Evolutionary conservation across 2,888 invertebrate genomes (phyloP), one percentile per base, ranked within the genome.

Genomic region (Drosophila neotestacea): DNA sequence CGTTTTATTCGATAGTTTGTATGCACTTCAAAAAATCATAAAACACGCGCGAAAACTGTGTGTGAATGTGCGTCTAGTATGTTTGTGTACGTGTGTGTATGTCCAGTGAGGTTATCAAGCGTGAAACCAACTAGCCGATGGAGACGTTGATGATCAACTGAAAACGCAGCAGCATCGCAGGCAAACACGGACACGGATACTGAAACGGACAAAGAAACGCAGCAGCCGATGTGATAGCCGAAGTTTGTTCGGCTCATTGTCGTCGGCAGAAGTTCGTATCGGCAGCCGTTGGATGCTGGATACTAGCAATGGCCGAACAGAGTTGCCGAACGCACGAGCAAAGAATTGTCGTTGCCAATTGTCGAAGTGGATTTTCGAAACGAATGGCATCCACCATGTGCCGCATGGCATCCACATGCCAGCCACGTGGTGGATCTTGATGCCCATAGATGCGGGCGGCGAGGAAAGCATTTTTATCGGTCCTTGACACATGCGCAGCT

Each of bases 351-450:
- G 88, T 81, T 85, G 90, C 79, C 91, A 78, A 90, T 90, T 80
- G 91, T 90, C 74, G 91, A 88, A 86, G 90, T 91, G 63, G 90
- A 90, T 82, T 85, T 90, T 77, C 78, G 88, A 85, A 77, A 46
- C 65, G 68, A 73, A 81, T 79, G 73, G 59, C 70, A 62, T 91
- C 91, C 91, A 91, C 91, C 91, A 91, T 81, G 91, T 91, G 91
- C 73, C 64, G 34, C 27, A 39, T 68, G 54, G 4, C 32, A 42
- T 82, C 65, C 75, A 77, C 75, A 75, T 10, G 60, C 59, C 54
- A 6, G 63, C 59, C 91, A 91, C 91, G 73, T 91, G 91, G 91
- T 91, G 91, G 91, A 90, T 56, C 55, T 4, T 52, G 73, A 62
- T 4, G 58, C 10, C 56, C 6, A 6, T 47, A 11, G 88, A 56